Base-by-base conservation (phyloP, 2,797 vertebrate species). In the Chaenodraco wilsoni region DNA sequence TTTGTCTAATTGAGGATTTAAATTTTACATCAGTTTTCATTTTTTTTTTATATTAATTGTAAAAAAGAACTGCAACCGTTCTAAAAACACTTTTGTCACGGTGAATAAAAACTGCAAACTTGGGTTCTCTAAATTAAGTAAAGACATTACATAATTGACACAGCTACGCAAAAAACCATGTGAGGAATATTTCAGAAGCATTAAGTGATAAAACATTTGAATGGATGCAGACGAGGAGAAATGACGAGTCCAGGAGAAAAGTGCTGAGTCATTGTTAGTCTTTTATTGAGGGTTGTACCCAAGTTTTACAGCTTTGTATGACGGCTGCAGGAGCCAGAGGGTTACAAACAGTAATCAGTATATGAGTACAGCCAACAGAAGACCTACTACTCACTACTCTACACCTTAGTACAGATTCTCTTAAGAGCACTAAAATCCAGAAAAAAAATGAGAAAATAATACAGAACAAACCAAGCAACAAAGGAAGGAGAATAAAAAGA, bases 271-370 rank as follows among this genome's bases (percentile, higher is more conserved):
- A 90, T 80, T 84, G 92, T 94, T 95, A 95, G 92, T 94, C 92
- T 94, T 94, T 95, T 94, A 95, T 95, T 95, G 92, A 92, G 95
- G 94, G 95, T 95, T 95, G 93, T 90, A 95, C 94, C 94, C 94
- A 92, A 91, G 93, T 95, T 94, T 94, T 95, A 95, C 94, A 95
- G 94, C 94, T 94, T 95, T 92, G 92, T 94, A 92, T 90, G 92
- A 92, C 41, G 92, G 93, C 92, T 88, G 87, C 84, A 88, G 88
- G 90, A 88, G 91, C 93, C 95, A 94, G 93, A 90, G 87, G 85
- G 89, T 95, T 95, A 95, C 94, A 94, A 93, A 95, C 94, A 94
- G 93, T 95, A 93, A 94, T 95, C 94, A 95, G 92, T 95, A 93
- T 94, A 94, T 91, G 76, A 93, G 90, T 94, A 95, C 94, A 95